Conservation (phyloP, 2,797 vertebrate genomes). For the Bradypus variegatus region DNA sequence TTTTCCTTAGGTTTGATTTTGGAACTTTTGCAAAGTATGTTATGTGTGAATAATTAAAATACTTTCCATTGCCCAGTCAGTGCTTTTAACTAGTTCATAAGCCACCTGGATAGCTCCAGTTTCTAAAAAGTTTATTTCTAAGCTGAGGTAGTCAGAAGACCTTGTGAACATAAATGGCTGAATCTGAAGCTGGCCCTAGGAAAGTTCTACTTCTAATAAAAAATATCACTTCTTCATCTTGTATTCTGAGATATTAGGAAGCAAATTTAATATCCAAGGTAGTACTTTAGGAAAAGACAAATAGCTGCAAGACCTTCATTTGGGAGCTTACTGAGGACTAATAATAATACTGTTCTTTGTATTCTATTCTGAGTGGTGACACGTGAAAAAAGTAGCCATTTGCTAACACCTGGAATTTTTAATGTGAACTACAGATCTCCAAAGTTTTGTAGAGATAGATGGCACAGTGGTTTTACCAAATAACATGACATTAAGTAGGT, state of each 20-base stretch:
- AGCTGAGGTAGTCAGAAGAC: neutral
- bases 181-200: neutral
- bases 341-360: constrained; percentile 38
- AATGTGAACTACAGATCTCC: neutral
- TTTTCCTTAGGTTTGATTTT: constrained; percentile 39
- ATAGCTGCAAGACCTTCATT: neutral
- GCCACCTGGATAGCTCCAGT: neutral
- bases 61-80: neutral
- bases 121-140: neutral
- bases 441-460: neutral
- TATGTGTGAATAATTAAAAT: neutral
- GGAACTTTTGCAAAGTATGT: constrained; percentile 5
- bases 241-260: neutral
- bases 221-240: neutral
- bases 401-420: constrained; percentile 30
- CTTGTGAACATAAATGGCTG: neutral
- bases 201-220: neutral
- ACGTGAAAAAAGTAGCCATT: neutral
- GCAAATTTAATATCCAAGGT: neutral
- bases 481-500: neutral
- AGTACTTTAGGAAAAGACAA: neutral
- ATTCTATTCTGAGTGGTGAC: neutral
- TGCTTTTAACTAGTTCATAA: constrained; percentile 12
- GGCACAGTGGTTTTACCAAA: neutral
- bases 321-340: neutral